Evolutionary conservation across 37 sponge, comb jelly and placozoan genomes (phyloP).

Genomic region (Tethya wilhelma): DNA sequence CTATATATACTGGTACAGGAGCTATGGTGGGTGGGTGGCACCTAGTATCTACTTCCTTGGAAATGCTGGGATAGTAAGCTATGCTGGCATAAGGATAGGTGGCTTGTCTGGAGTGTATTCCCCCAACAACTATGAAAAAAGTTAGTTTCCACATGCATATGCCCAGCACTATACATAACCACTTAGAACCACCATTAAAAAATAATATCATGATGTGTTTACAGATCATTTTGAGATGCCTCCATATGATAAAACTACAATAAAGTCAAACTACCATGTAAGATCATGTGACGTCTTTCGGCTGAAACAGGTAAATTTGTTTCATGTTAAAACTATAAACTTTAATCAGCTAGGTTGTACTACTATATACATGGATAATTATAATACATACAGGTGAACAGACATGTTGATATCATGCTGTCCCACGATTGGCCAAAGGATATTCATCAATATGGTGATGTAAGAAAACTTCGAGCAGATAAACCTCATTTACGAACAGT

Average conservation of each 20-base stretch:
- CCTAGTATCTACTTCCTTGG: conserved; percentile 97
- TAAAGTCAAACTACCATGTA: conserved; percentile 79
- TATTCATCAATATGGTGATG: conserved; percentile 92
- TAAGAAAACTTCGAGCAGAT: conserved; percentile 55
- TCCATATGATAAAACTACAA: conserved; percentile 59
- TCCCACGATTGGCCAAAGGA: conserved; percentile 98
- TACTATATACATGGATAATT: too few relatives aligned
- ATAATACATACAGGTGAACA: conserved; percentile 43
- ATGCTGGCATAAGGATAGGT: conserved; percentile 93
- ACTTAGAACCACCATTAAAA: neutral
- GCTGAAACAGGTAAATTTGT: conserved; percentile 84
- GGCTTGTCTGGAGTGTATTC: conserved; percentile 96
- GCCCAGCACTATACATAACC: neutral
- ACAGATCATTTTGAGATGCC: conserved; percentile 80
- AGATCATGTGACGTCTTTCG: conserved; percentile 85
- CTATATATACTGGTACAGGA: conserved; percentile 36
- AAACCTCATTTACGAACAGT: conserved; percentile 90
- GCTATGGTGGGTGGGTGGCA: conserved; percentile 97
- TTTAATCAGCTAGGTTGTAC: too few relatives aligned
- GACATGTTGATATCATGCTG: conserved; percentile 86
- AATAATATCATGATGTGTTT: too few relatives aligned
- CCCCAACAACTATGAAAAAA: conserved; percentile 74
- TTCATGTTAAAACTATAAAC: too few relatives aligned
- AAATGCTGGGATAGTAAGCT: conserved; percentile 83
- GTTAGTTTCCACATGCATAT: conserved; percentile 20